Conservation (phyloP, 2,113 vertebrate genomes). For the Sterrhoptilus dennistouni region DNA sequence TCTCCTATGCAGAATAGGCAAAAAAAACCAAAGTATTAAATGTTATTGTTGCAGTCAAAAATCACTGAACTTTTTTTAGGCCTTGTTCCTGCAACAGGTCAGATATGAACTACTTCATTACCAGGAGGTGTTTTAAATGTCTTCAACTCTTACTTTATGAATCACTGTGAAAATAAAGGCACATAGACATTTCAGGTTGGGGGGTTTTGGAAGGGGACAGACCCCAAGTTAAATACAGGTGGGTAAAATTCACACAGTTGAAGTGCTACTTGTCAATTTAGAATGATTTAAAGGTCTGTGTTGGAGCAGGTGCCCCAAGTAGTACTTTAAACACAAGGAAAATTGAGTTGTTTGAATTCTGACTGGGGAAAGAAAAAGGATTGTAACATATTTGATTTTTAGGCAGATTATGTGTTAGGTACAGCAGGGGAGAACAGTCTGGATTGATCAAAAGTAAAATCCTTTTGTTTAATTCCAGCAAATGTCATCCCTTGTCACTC, state of each 20-base stretch:
- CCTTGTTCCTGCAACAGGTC: neutral
- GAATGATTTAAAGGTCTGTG: neutral
- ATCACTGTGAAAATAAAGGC: slow-evolving; percentile 50
- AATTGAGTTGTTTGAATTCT: neutral
- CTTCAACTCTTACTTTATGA: neutral
- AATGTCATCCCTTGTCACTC: neutral
- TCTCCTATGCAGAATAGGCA: neutral
- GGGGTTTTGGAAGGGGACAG: neutral
- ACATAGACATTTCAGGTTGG: neutral
- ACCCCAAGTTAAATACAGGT: neutral
- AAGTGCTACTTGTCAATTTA: neutral
- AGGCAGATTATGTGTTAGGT: neutral
- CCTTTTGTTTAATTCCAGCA: neutral
- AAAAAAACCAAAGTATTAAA: slow-evolving; percentile 46
- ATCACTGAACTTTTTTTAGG: neutral
- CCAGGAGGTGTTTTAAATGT: neutral
- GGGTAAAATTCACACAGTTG: neutral
- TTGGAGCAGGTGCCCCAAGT: no score
- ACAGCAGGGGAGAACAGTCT: neutral
- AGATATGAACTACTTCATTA: neutral
- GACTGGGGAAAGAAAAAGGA: no score
- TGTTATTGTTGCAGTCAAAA: neutral
- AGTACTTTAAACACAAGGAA: neutral
- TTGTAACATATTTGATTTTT: neutral
- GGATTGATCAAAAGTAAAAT: neutral